These are phyloP conservation scores for Rhingia rostrata DNA, from an alignment of 2,888 invertebrate species.

Conservation along the genomic window DNA sequence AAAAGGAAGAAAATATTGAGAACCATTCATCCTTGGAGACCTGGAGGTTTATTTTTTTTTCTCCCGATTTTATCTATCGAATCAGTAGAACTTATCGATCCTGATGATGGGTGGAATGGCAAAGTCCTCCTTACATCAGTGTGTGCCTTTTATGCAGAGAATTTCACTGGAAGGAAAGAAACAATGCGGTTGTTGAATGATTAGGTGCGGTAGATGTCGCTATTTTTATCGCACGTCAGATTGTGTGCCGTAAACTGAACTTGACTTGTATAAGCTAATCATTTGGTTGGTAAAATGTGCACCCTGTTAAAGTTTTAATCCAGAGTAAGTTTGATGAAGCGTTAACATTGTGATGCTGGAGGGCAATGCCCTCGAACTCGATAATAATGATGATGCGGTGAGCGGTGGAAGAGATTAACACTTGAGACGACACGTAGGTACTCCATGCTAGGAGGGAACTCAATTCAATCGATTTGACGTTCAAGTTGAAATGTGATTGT, in stretches of 20 bases:
- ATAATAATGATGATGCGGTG: slow-evolving; percentile 1
- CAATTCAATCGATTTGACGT: slow-evolving; percentile 66
- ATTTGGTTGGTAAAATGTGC: slow-evolving; percentile 5
- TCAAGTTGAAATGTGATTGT: slow-evolving; percentile 39
- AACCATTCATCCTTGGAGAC: slow-evolving; percentile 16
- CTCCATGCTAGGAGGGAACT: slow-evolving; percentile 48
- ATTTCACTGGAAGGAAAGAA: slow-evolving; percentile 6
- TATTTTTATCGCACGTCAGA: not conserved
- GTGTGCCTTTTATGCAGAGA: slow-evolving; percentile 15
- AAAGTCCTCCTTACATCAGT: slow-evolving; percentile 1
- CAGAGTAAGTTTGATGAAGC: not conserved
- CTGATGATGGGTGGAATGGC: slow-evolving; percentile 39
- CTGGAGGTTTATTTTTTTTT: slow-evolving; percentile 66
- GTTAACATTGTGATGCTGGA: slow-evolving; percentile 8
- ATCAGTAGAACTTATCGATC: slow-evolving; percentile 59
- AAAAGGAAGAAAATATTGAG: slow-evolving; percentile 4
- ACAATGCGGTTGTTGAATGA: slow-evolving; percentile 2
- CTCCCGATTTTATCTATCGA: not conserved
- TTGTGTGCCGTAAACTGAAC: too few relatives aligned
- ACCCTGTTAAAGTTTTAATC: not conserved
- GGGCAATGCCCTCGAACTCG: slow-evolving; percentile 25
- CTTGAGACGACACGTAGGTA: slow-evolving; percentile 58
- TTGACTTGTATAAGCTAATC: slow-evolving; percentile 43
- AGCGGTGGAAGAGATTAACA: slow-evolving; percentile 18
- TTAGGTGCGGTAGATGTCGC: not conserved